Evolutionary conservation across 2,797 vertebrate genomes (phyloP).

Genomic region (Valencia hispanica): DNA sequence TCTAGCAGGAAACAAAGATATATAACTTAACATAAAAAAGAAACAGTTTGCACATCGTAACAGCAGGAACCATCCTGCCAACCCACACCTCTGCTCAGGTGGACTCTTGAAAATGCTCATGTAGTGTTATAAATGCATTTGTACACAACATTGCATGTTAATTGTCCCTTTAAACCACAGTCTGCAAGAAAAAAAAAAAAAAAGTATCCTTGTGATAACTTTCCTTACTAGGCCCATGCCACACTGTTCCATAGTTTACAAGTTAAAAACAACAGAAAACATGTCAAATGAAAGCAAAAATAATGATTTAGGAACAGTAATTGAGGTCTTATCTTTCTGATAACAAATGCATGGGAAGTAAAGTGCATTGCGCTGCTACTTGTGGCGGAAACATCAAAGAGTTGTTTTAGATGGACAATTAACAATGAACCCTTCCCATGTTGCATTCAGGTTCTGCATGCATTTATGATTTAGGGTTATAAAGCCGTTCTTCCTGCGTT

Average conservation of each 20-base stretch:
- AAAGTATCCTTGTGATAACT: constrained; percentile 18
- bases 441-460: constrained; percentile 48
- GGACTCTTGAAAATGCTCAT: background rate
- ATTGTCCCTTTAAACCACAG: background rate
- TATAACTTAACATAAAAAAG: constrained; percentile 12
- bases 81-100: background rate
- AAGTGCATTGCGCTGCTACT: constrained; percentile 71
- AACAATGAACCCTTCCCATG: constrained; percentile 29
- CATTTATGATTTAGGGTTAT: constrained; percentile 39
- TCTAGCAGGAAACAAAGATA: background rate
- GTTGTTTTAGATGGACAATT: constrained; percentile 32
- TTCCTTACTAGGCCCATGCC: constrained; percentile 34
- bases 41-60: background rate
- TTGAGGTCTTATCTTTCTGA: constrained; percentile 32
- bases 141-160: constrained; percentile 8
- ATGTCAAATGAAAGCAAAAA: constrained; percentile 3
- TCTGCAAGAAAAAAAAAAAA: background rate
- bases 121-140: constrained; percentile 22
- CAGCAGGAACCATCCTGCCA: background rate
- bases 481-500: constrained; percentile 35
- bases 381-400: constrained; percentile 32
- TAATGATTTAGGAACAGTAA: constrained; percentile 32
- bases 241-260: constrained; percentile 59
- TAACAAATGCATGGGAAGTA: constrained; percentile 41
- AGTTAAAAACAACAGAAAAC: background rate